Percentiles rank a stretch among this genome's conserved stretches.
These are phyloP conservation scores for Leptarthrus brevirostris DNA, from an alignment of 2,888 invertebrate species.

Conservation along the genomic window DNA sequence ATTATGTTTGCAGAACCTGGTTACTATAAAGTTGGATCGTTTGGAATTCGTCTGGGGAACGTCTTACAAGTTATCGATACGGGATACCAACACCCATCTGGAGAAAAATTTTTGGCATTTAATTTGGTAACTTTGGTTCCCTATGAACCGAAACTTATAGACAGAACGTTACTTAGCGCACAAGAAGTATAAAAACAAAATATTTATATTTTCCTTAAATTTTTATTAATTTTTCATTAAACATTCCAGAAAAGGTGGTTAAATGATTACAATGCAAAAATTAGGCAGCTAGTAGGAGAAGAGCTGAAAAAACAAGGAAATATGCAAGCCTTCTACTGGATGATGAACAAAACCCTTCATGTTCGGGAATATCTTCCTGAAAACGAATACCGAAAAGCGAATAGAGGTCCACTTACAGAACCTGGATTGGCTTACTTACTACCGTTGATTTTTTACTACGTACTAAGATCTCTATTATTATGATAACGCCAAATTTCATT, in stretches of 20 bases:
- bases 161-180: conserved; percentile 77
- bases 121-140: conserved; percentile 86
- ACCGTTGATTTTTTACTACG: neutral
- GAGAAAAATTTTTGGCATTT: conserved; percentile 77
- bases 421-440: neutral
- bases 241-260: conserved; percentile 79
- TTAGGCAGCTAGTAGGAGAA: conserved; percentile 78
- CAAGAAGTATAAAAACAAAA: conserved; percentile 75
- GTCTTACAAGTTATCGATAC: conserved; percentile 77
- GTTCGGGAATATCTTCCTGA: conserved; percentile 71
- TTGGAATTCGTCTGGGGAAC: conserved; percentile 90
- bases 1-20: conserved; percentile 78
- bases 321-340: conserved; percentile 82
- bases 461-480: neutral
- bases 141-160: conserved; percentile 87
- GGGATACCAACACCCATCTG: conserved; percentile 67
- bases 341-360: conserved; percentile 82
- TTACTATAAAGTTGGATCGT: conserved; percentile 85
- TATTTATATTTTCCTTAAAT: neutral
- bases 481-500: neutral
- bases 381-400: conserved; percentile 61
- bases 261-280: conserved; percentile 81
- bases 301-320: conserved; percentile 78
- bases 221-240: neutral
- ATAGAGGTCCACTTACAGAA: neutral